Evolutionary conservation across 2,113 vertebrate species (phyloP).

Genomic region (Ochotona princeps): DNA sequence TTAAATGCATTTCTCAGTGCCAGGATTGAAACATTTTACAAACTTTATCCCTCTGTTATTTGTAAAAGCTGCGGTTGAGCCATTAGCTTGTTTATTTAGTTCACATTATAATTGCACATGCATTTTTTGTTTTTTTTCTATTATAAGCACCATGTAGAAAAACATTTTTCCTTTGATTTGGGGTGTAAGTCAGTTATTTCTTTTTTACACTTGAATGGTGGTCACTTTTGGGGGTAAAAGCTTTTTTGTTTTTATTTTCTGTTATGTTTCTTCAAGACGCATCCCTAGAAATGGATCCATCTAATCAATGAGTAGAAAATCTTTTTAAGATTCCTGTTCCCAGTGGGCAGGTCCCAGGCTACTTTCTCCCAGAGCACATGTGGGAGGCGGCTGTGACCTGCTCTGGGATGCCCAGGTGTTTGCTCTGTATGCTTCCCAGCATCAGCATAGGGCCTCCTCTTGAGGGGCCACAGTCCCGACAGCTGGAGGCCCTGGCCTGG

Average conservation of each 20-base stretch:
- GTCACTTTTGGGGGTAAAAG: neutral
- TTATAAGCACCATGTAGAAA: neutral
- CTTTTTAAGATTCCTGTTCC: neutral
- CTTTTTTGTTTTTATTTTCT: neutral
- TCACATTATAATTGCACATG: neutral
- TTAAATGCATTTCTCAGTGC: neutral
- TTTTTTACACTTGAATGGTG: neutral
- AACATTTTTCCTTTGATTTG: neutral
- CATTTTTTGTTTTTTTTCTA: neutral
- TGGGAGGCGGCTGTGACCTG: neutral
- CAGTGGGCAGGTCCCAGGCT: neutral
- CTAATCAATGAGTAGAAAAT: neutral
- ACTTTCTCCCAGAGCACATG: neutral
- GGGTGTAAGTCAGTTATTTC: neutral
- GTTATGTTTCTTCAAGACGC: neutral
- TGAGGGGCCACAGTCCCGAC: neutral
- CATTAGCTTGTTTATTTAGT: neutral
- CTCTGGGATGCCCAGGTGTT: neutral
- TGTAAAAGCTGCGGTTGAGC: neutral
- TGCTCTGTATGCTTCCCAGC: neutral
- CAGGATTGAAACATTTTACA: slow-evolving; percentile 1
- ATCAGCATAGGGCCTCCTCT: neutral
- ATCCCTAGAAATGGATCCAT: neutral
- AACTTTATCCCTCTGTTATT: neutral
- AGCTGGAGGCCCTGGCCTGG: neutral